Base-by-base conservation (phyloP, 2,888 invertebrate species). In the Mesorhabditis spiculigera region DNA sequence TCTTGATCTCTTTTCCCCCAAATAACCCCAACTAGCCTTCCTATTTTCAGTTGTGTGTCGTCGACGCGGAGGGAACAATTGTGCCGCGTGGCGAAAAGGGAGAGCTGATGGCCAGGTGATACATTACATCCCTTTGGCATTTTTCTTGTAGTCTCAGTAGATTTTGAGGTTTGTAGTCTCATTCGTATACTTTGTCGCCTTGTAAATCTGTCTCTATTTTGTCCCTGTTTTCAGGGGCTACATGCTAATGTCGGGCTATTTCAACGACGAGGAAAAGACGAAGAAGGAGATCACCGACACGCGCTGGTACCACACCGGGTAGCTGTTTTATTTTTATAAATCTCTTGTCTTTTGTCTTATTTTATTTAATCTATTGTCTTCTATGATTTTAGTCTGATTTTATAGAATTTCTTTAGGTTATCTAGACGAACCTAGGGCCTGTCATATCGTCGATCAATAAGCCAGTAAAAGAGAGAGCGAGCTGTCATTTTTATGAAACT, bases 291-390 rank as follows among this genome's bases (percentile, higher is more conserved):
- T 93, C 1, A 89, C 89, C 5, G 80, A 87, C 8, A 91, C 91
- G 71, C 89, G 91, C 42, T 94, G 93, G 93, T 88, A 93, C 43
- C 90, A 89, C 80, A 92, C 93, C n/a, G 93, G 93, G 90, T 92
- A 88, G n/a, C n/a, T n/a, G n/a, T n/a, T 50, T n/a, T 50, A n/a
- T 50, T 50, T 13, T n/a, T 50, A 28, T 28, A n/a, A n/a, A n/a
- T n/a, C n/a, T n/a, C n/a, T n/a, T n/a, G n/a, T n/a, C n/a, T n/a
- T n/a, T n/a, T n/a, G n/a, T n/a, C n/a, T n/a, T n/a, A n/a, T n/a
- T n/a, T n/a, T n/a, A n/a, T n/a, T n/a, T n/a, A n/a, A n/a, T n/a
- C n/a, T n/a, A n/a, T n/a, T n/a, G n/a, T n/a, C n/a, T n/a, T n/a
- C n/a, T n/a, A n/a, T n/a, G n/a, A n/a, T n/a, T n/a, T n/a, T n/a